Percentiles rank a stretch among this genome's conserved stretches.
These are phyloP conservation scores for Electrophaes corylata DNA, from an alignment of 2,888 invertebrate genomes.

Conservation along the genomic window DNA sequence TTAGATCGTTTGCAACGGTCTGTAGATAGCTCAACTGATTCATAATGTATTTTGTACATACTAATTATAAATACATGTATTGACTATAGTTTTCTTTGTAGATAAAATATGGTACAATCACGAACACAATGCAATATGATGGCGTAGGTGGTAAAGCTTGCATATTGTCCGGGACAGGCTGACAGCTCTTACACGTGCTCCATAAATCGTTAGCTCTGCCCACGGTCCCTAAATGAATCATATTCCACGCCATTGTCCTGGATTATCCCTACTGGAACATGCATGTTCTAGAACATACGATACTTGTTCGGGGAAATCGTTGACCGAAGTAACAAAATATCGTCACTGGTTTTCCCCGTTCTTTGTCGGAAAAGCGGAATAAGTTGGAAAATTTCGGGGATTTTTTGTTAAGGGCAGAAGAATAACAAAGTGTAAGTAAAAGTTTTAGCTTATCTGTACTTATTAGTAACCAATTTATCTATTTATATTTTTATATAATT, in stretches of 20 bases:
- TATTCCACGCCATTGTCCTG: slow-evolving; percentile 38
- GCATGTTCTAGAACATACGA: slow-evolving; percentile 13
- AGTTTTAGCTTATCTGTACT: no score
- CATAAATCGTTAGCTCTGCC: slow-evolving; percentile 55
- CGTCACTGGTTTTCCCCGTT: slow-evolving; percentile 22
- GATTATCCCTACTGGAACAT: slow-evolving; percentile 28
- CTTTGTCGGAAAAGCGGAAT: background rate
- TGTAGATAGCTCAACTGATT: no score
- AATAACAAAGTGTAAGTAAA: no score
- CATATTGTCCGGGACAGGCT: slow-evolving; percentile 33
- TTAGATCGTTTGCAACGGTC: no score
- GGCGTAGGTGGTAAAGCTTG: slow-evolving; percentile 38
- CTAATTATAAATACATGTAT: no score
- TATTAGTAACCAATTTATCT: no score
- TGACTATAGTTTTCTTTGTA: no score
- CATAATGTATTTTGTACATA: no score
- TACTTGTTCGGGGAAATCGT: background rate
- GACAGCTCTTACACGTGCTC: slow-evolving; percentile 37
- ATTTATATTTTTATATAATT: no score
- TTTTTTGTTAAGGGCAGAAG: no score
- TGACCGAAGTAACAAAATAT: slow-evolving; percentile 3
- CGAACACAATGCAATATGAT: slow-evolving; percentile 20
- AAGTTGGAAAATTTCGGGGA: no score
- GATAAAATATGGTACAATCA: slow-evolving; percentile 7
- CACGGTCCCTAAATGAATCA: slow-evolving; percentile 42